These are phyloP conservation scores for Dascyllus trimaculatus DNA, from an alignment of 2,113 vertebrate species.

Conservation along the genomic window DNA sequence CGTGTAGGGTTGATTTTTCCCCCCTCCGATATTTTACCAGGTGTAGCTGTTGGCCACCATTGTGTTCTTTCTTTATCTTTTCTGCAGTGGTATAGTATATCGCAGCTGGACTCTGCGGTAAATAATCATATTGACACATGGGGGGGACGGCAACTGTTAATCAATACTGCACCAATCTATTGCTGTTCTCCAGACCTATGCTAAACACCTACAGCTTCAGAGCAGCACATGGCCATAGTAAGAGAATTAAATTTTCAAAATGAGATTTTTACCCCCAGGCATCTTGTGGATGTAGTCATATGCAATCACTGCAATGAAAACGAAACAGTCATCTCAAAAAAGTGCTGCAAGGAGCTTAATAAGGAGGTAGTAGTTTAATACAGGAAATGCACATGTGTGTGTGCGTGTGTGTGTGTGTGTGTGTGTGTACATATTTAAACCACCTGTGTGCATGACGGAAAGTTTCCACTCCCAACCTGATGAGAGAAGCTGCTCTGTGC, in stretches of 20 bases:
- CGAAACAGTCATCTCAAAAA: neutral
- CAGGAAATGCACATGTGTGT: neutral
- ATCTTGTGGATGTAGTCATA: neutral
- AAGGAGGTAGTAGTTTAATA: constrained; percentile 9
- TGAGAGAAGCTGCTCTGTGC: constrained; percentile 57
- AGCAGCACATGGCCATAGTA: neutral
- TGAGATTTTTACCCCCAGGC: constrained; percentile 37
- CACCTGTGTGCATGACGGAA: constrained; percentile 61
- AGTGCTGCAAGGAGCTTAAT: neutral
- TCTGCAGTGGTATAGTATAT: constrained; percentile 3
- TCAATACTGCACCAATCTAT: constrained; percentile 46
- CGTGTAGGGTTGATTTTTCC: constrained; percentile 47
- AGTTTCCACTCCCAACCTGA: constrained; percentile 61
- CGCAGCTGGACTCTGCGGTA: constrained; percentile 29
- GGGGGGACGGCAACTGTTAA: constrained; percentile 24
- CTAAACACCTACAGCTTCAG: constrained; percentile 33
- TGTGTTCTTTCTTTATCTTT: constrained; percentile 24
- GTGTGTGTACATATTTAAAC: constrained; percentile 19
- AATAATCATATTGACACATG: constrained; percentile 31
- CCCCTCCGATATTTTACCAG: constrained; percentile 47
- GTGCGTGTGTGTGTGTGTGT: neutral
- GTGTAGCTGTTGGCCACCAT: constrained; percentile 44
- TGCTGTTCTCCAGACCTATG: constrained; percentile 16
- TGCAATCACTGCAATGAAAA: constrained; percentile 20
- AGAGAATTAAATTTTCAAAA: constrained; percentile 64